Evolutionary conservation across 2,113 vertebrate genomes (phyloP), one percentile per base, ranked within the genome.

Genomic region (Paracyprichromis sp.): DNA sequence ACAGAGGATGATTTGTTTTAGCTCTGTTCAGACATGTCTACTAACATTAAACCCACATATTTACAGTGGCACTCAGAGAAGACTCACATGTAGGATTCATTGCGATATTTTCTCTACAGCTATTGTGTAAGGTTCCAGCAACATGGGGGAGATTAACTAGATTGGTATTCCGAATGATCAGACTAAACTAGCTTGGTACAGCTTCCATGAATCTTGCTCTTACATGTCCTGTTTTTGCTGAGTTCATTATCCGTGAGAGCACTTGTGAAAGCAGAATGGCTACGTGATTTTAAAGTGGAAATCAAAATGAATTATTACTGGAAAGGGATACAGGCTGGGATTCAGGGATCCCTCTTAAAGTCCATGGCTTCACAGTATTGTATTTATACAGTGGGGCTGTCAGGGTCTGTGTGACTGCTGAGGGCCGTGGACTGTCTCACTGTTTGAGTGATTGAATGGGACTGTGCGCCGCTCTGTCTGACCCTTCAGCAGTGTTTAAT

Each of bases 401-500:
- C 84, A 73, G 79, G 73, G 76, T 85, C 83, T 84, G 12, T 12
- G 66, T 87, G 90, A 85, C 83, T 26, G 89, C 81, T 89, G 80
- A 84, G 73, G 80, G 66, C 83, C 82, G 57, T 54, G 56, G 82
- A 82, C 86, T 61, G 90, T 84, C 84, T 91, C 38, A 13, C 76
- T 38, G 61, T 59, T 38, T 82, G 61, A 78, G 59, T 85, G 92
- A 91, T 86, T 88, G 93, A 73, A 66, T 89, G 92, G 59, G 81
- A 83, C 89, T 90, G 57, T 81, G 89, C 13, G 71, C 76, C 1
- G 43, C 80, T 90, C 71, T 71, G 69, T 76, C 83, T 86, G 92
- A 92, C 88, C 91, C 88, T 85, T 85, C 84, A 88, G 88, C 88
- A 88, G 81, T 92, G 85, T 93, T 94, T 92, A 91, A 94, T 93